These are phyloP conservation scores for Cygnus buccinator DNA, from an alignment of 2,113 vertebrate genomes.

Conservation along the genomic window DNA sequence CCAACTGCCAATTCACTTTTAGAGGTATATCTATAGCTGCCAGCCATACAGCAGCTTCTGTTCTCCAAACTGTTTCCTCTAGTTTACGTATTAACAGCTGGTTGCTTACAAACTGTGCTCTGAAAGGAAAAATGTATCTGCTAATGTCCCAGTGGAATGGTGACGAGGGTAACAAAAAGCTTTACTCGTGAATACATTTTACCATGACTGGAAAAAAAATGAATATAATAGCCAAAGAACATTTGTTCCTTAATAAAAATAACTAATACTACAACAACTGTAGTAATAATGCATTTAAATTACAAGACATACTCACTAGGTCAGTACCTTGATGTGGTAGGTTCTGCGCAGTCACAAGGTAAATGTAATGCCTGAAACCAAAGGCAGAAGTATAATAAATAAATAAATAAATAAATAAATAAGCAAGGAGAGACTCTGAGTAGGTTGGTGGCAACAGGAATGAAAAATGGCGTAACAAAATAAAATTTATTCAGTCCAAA, in stretches of 20 bases:
- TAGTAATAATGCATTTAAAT: neutral
- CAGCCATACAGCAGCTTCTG: slow-evolving; percentile 18
- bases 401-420: neutral
- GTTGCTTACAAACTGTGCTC: neutral
- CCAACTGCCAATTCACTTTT: slow-evolving; percentile 18
- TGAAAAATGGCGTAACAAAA: neutral
- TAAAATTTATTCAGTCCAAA: neutral
- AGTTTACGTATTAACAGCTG: neutral
- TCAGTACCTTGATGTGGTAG: neutral
- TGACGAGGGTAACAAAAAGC: slow-evolving; percentile 21
- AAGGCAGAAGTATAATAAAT: neutral
- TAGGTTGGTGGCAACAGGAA: neutral
- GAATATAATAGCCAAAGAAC: neutral
- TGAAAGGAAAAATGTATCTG: neutral
- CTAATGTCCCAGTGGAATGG: neutral
- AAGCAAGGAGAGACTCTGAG: neutral
- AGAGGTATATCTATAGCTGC: slow-evolving; percentile 26
- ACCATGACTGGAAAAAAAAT: neutral
- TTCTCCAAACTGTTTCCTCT: slow-evolving; percentile 9
- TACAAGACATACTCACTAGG: neutral
- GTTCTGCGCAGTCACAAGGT: neutral
- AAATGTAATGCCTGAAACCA: neutral
- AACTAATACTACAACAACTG: neutral
- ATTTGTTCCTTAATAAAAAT: slow-evolving; percentile 27
- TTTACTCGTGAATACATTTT: neutral